Evolutionary conservation across 2,888 invertebrate genomes (phyloP).

Genomic region (Stenotaenia linearis): DNA sequence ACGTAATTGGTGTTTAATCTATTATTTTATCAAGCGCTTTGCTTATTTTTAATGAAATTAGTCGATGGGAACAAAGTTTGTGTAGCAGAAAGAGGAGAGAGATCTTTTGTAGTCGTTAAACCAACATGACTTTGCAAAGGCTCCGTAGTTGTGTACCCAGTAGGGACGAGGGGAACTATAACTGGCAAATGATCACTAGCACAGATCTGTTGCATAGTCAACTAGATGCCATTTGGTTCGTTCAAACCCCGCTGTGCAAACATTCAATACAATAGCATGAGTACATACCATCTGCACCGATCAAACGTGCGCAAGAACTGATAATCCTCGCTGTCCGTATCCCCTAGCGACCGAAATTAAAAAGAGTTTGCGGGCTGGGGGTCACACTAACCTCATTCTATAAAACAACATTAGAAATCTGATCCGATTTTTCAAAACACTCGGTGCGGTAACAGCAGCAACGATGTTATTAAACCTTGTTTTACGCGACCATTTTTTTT

Average conservation of each 20-base stretch:
- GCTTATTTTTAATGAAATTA: background rate
- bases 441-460: background rate
- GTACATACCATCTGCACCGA: constrained; percentile 19
- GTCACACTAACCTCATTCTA: background rate
- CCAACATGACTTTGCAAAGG: constrained; percentile 15
- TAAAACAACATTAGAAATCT: background rate
- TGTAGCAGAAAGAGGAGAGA: background rate
- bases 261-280: background rate
- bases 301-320: constrained; percentile 10
- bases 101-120: background rate
- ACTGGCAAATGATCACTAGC: constrained; percentile 15
- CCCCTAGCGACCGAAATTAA: constrained; percentile 7
- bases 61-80: background rate
- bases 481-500: background rate
- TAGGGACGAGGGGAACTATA: background rate
- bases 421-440: background rate
- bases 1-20: no score
- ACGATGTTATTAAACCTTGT: background rate
- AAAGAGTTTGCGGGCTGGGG: background rate
- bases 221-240: constrained; percentile 15
- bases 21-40: no score
- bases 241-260: constrained; percentile 15
- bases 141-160: background rate
- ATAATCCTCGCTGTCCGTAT: constrained; percentile 2
- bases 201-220: constrained; percentile 14